Evolutionary conservation across 1,140 invertebrate genomes (phyloP).

Genomic region (Odontomachus brunneus): DNA sequence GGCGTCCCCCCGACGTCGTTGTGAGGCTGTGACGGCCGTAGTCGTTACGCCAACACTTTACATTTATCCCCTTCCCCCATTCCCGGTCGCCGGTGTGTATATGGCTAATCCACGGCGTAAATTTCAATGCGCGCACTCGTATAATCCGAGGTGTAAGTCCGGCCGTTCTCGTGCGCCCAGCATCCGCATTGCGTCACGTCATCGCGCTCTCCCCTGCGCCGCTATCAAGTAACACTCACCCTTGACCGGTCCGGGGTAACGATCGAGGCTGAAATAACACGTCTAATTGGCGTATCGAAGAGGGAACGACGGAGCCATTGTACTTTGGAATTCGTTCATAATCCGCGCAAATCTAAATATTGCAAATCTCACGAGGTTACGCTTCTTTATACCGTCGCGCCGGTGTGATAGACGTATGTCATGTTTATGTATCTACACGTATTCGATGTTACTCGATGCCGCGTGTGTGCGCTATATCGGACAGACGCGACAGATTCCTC

Average conservation of each 20-base stretch:
- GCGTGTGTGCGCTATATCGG: slow-evolving; percentile 6
- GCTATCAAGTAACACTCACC: no score
- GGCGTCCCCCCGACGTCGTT: not conserved
- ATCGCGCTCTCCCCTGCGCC: not conserved
- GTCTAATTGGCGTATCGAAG: no score
- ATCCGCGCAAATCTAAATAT: not conserved
- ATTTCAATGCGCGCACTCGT: slow-evolving; percentile 25
- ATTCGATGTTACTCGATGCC: slow-evolving; percentile 33
- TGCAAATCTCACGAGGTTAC: not conserved
- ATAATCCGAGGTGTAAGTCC: slow-evolving; percentile 4
- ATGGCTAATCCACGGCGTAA: slow-evolving; percentile 5
- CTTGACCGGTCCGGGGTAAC: no score
- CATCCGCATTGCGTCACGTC: slow-evolving; percentile 35
- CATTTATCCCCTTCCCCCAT: no score
- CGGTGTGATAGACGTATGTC: slow-evolving; percentile 29
- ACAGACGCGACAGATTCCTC: slow-evolving; percentile 51
- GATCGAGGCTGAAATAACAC: no score
- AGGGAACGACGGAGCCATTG: no score
- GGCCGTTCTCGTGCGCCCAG: not conserved
- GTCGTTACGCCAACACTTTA: slow-evolving; percentile 16
- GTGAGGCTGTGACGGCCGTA: not conserved
- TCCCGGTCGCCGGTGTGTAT: not conserved
- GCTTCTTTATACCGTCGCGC: slow-evolving; percentile 13
- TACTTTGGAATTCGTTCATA: no score
- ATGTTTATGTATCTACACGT: slow-evolving; percentile 40